Evolutionary conservation across 2,113 vertebrate genomes (phyloP), one percentile per base, ranked within the genome.

Genomic region (Bos indicus): DNA sequence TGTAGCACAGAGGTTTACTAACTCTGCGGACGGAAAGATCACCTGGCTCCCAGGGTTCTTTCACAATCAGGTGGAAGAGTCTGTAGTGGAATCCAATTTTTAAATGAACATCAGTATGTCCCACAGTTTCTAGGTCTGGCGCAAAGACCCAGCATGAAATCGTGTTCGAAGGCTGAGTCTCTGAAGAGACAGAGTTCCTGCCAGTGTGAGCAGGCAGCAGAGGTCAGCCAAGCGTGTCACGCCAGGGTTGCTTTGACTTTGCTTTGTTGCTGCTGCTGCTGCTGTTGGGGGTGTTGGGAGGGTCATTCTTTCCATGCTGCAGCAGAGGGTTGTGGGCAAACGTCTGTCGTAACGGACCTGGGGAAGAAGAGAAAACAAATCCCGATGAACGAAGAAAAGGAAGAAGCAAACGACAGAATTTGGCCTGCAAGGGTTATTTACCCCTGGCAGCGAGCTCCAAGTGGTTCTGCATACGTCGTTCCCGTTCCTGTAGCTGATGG

Each of bases 291-390:
- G 60, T 54, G 13, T 57, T 40, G 21, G 85, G 60, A 60, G 60
- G 87, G 59, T 91, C 77, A 23, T 84, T 90, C 56, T 97, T 95
- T 56, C 85, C 97, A 10, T 33, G 95, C 95, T 99, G 99, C 92
- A 99, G 98, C 33, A 99, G 95, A 74, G 99, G 99, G 97, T 99
- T 99, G 78, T 99, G 99, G 97, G 99, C 97, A 96, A 99, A 99
- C 1, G 99, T 99, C 98, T 99, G 99, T 94, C 99, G 99, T 98
- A 99, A 97, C 0, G 99, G 99, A 59, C 99, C 99, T 99, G 95
- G 12, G 51, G 17, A 95, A 98, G 33, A 67, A 59, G 40, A 97
- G 43, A 85, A 36, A 87, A 43, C 48, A 43, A 36, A 91, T 74
- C 12, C 95, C 19, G 90, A 56, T n/a, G 60, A 91, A 84, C 7